Conservation (phyloP, 1,140 invertebrate genomes). For the Drosophila oshimai region DNA sequence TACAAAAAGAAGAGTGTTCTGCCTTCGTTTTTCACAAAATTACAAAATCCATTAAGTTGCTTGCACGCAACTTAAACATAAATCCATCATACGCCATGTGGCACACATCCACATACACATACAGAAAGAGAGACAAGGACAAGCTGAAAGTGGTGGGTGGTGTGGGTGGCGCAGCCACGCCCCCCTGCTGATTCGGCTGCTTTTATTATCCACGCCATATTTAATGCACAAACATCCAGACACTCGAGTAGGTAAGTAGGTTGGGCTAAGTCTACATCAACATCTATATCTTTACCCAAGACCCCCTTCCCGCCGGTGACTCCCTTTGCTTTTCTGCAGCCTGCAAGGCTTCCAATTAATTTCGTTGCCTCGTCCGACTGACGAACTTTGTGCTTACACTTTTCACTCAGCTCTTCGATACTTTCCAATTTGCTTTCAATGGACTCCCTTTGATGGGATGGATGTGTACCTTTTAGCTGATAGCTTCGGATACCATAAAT, state of each 20-base stretch:
- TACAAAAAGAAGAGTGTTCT: conserved; percentile 27
- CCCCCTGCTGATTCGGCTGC: conserved; percentile 42
- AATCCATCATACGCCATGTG: conserved; percentile 80
- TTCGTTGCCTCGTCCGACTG: conserved; percentile 46
- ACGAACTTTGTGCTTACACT: conserved; percentile 65
- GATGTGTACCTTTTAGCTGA: conserved; percentile 35
- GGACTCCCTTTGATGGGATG: conserved; percentile 1
- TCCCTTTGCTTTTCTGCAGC: conserved; percentile 6
- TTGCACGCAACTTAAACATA: conserved; percentile 81
- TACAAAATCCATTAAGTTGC: conserved; percentile 81
- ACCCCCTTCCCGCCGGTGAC: not conserved
- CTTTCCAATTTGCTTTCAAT: conserved; percentile 46
- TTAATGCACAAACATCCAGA: conserved; percentile 76
- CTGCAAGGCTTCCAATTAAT: conserved; percentile 71
- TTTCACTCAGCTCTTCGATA: conserved; percentile 27
- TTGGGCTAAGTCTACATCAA: conserved; percentile 44
- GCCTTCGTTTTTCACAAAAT: conserved; percentile 55
- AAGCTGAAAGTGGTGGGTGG: conserved; percentile 9
- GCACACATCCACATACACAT: conserved; percentile 43
- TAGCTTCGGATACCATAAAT: conserved; percentile 45
- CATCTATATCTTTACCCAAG: not conserved
- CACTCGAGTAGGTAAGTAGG: conserved; percentile 79
- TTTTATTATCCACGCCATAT: conserved; percentile 76
- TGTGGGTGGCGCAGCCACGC: not conserved
- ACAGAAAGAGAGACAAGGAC: conserved; percentile 24